These are phyloP conservation scores for Phylloscopus collybita DNA, from an alignment of 2,797 vertebrate genomes.

Conservation along the genomic window DNA sequence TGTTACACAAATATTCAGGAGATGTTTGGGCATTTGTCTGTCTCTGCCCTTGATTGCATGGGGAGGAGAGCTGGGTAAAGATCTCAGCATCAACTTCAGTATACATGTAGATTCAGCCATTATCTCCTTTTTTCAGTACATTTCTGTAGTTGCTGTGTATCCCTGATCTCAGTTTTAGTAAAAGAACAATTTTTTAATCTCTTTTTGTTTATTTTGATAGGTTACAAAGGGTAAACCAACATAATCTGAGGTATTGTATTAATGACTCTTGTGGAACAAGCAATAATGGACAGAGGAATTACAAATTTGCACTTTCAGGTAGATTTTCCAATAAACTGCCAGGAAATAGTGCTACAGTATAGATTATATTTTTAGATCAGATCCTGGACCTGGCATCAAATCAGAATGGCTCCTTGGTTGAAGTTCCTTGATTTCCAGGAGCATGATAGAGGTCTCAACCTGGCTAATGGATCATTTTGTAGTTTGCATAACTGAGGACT, in stretches of 20 bases:
- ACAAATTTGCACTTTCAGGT: neutral
- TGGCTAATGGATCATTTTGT: neutral
- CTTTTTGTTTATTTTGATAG: neutral
- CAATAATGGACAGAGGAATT: neutral
- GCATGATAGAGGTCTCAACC: neutral
- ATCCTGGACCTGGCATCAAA: neutral
- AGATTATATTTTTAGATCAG: neutral
- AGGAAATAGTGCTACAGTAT: neutral
- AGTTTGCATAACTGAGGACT: conserved; percentile 18
- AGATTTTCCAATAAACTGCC: neutral
- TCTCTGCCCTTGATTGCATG: neutral
- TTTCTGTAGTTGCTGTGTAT: neutral
- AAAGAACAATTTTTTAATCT: neutral
- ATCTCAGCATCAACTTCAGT: neutral
- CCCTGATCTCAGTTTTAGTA: neutral
- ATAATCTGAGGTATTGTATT: neutral
- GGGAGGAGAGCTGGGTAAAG: neutral
- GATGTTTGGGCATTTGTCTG: neutral
- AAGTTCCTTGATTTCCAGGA: neutral
- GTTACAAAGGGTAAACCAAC: neutral
- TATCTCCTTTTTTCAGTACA: neutral
- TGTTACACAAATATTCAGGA: neutral
- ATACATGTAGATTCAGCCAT: neutral
- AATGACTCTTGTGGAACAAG: neutral
- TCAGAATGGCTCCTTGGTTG: neutral